Evolutionary conservation across 2,113 vertebrate genomes (phyloP).

Genomic region (Alexandromys fortis): DNA sequence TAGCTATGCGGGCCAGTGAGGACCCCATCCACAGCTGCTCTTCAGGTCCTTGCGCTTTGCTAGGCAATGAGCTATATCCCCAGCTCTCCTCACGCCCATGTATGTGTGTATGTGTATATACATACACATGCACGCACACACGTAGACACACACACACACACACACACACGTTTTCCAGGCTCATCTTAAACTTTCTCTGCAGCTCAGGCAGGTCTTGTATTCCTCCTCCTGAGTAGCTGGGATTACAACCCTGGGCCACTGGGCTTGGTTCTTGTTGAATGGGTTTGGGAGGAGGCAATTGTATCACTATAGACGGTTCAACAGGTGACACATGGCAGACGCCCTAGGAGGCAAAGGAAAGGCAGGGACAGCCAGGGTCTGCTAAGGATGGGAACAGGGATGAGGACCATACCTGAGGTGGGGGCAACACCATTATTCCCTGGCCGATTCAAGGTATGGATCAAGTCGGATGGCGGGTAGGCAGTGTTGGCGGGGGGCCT

Average conservation of each 20-base stretch:
- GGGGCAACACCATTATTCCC: not conserved
- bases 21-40: not conserved
- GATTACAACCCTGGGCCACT: too few species aligned
- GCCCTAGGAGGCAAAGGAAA: not conserved
- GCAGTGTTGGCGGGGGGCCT: not conserved
- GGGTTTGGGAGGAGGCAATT: not conserved
- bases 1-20: not conserved
- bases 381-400: accelerated
- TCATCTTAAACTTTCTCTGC: not conserved
- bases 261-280: not conserved
- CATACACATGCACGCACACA: too few species aligned
- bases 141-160: not conserved
- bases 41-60: not conserved
- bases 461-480: not conserved
- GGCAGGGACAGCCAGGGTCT: not conserved
- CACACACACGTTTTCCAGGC: not conserved
- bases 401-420: not conserved
- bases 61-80: not conserved
- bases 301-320: not conserved
- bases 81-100: not conserved
- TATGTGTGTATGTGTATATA: not conserved
- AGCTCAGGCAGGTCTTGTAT: not conserved
- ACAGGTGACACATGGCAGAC: not conserved
- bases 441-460: not conserved
- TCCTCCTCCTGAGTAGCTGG: not conserved